Conservation (phyloP, 2,888 invertebrate genomes). For the Asteroscopus sphinx region DNA sequence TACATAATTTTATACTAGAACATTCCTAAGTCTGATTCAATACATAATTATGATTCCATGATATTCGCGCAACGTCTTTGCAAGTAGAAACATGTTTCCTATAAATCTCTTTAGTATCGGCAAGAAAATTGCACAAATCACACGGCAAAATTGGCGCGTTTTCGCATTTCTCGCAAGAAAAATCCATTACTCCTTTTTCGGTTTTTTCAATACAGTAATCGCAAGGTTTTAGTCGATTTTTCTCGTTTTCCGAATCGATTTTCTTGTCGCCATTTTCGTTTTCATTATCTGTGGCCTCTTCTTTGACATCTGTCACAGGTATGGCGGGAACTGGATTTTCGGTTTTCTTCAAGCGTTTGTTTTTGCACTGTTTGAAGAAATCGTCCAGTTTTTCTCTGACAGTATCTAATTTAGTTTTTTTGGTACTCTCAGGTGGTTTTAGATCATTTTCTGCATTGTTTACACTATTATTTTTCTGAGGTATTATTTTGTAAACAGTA, state of each 20-base stretch:
- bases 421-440: conserved; percentile 12
- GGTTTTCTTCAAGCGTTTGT: conserved; percentile 37
- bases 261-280: conserved; percentile 21
- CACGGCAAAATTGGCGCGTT: conserved; percentile 38
- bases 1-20: background rate
- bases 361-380: conserved; percentile 66
- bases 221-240: conserved; percentile 44
- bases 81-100: conserved; percentile 45
- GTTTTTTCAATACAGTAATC: conserved; percentile 37
- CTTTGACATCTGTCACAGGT: conserved; percentile 37
- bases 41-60: conserved; percentile 44
- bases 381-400: conserved; percentile 43
- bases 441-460: background rate
- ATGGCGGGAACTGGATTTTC: conserved; percentile 15
- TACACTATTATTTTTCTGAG: conserved; percentile 11
- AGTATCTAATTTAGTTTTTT: conserved; percentile 30
- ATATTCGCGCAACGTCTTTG: conserved; percentile 41
- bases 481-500: conserved; percentile 64
- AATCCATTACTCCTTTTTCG: conserved; percentile 22
- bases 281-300: conserved; percentile 25
- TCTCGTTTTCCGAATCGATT: conserved; percentile 15
- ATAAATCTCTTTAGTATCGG: conserved; percentile 34
- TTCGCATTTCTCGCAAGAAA: conserved; percentile 45
- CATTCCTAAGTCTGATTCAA: conserved; percentile 44
- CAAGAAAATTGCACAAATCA: conserved; percentile 36